These are phyloP conservation scores for Anguilla rostrata DNA, from an alignment of 2,113 vertebrate genomes.

Conservation along the genomic window DNA sequence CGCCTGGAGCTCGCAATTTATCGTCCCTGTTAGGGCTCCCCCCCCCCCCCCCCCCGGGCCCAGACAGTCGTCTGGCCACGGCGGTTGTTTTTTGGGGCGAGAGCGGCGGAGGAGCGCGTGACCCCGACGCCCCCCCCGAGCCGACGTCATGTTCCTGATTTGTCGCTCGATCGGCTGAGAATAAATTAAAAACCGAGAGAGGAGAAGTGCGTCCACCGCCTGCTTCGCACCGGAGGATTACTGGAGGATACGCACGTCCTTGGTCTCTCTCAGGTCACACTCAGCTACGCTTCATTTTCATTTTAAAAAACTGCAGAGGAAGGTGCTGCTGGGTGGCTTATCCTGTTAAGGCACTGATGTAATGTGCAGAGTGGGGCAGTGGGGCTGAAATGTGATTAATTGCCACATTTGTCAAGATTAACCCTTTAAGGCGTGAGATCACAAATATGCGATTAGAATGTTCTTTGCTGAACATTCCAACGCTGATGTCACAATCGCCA, in stretches of 20 bases:
- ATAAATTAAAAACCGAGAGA: constrained; percentile 54
- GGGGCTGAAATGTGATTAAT: not conserved
- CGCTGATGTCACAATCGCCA: too few species aligned
- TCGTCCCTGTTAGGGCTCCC: constrained; percentile 60
- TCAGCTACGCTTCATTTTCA: too few species aligned
- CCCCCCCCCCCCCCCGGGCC: constrained; percentile 3
- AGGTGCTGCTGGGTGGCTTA: too few species aligned
- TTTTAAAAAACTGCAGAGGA: too few species aligned
- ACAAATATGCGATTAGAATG: too few species aligned
- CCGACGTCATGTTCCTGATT: constrained; percentile 65
- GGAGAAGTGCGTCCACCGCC: not conserved
- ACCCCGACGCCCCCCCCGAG: not conserved
- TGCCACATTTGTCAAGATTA: not conserved
- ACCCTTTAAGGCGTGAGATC: too few species aligned
- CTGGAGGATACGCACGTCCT: not conserved
- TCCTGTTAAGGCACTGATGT: too few species aligned
- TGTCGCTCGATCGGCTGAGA: constrained; percentile 74
- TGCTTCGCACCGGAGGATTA: not conserved
- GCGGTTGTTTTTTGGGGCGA: constrained; percentile 36
- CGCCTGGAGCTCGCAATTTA: constrained; percentile 71
- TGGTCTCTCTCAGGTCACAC: too few species aligned
- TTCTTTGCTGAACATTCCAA: too few species aligned
- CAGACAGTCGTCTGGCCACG: constrained; percentile 44
- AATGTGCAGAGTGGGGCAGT: too few species aligned
- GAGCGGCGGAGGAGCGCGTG: constrained; percentile 16